Base-by-base conservation (phyloP, 2,888 invertebrate species). In the Lobophora halterata region DNA sequence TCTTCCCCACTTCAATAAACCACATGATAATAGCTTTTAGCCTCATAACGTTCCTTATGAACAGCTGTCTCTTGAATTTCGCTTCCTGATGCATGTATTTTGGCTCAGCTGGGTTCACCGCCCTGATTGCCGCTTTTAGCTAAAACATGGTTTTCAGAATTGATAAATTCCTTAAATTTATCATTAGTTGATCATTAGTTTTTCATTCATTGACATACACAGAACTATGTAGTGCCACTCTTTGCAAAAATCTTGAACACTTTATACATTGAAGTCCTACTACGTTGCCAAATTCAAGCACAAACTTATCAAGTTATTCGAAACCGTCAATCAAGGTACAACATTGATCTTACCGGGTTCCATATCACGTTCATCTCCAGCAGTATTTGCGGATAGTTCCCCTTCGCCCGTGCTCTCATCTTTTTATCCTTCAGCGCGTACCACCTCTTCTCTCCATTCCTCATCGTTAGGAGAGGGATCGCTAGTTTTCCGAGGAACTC, bases 351-450 rank as follows among this genome's bases (percentile, higher is more conserved):
- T 65, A 97, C 90, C 49, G 96, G 94, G 81, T 98, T 99, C 95
- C 97, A 99, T 26, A 95, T 87, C 3, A 98, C 93, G 30, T 91
- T 92, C 92, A 99, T 91, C 79, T 99, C 98, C 32, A 99, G 78
- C 20, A 96, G 88, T 61, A 99, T 97, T 72, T 90, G 97, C 0
- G 97, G 95, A 31, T 91, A 92, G 64, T 92, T 94, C 6, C 99
- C 99, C 76, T 98, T 98, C n/a, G 97, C 96, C 23, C 97, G 83
- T 1, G 92, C 90, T 18, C 94, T 88, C 63, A 99, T 89, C 70
- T 98, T 99, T 77, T 97, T 96, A 73, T 99, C 99, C 71, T 99
- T 99, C 23, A 99, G 82, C 0, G 95, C 94, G 74, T 96, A 99
- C 99, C 99, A 99, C 49, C 95, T 89, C 70, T 96, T 96, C 67